phyloP scores from a whole-genome alignment of 2,113 vertebrate species.

The Platycercus adscitus region DNA sequence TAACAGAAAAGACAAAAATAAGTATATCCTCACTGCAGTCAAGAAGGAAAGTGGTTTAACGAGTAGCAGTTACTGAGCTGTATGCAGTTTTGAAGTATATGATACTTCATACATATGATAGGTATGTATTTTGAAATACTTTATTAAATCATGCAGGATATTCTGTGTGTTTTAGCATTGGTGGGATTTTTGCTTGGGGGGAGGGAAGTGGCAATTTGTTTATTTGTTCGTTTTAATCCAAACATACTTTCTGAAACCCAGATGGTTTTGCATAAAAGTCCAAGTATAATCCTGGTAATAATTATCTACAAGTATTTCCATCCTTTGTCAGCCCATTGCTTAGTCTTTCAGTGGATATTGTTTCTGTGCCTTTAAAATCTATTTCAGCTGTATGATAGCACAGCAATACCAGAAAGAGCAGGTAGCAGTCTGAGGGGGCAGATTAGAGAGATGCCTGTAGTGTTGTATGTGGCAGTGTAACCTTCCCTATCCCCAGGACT shows the following conservation, averaged over 20 bases:
- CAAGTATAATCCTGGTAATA: neutral
- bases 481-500: rapidly evolving
- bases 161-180: neutral
- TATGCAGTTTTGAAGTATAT: neutral
- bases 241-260: neutral
- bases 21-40: neutral
- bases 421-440: neutral
- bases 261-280: neutral
- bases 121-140: neutral
- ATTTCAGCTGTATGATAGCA: neutral
- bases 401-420: neutral
- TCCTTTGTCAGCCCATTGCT: neutral
- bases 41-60: neutral
- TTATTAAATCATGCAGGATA: neutral
- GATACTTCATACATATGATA: neutral
- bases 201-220: neutral
- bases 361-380: neutral
- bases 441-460: neutral
- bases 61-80: neutral
- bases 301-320: neutral
- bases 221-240: neutral
- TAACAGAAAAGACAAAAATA: neutral
- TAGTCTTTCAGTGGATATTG: neutral
- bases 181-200: neutral
- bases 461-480: neutral